A percentile compares a stretch with the other conserved stretches of the same genome.
Evolutionary conservation across 2,888 invertebrate genomes (phyloP).

Genomic region (Melieria picta): DNA sequence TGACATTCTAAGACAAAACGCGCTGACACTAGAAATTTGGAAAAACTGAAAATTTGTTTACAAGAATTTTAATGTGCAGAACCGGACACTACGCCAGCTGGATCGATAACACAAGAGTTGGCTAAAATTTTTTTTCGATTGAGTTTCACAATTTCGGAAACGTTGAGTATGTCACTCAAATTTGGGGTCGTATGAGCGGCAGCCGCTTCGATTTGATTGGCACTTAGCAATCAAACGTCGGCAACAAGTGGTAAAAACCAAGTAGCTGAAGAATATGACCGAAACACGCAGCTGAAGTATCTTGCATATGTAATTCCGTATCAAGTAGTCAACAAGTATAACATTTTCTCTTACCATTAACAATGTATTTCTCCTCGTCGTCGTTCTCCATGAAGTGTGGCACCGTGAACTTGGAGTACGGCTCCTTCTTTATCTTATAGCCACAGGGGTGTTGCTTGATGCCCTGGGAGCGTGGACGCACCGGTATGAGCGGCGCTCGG

Average conservation of each 20-base stretch:
- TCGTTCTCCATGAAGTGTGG: constrained; percentile 62
- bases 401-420: constrained; percentile 59
- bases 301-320: too few species aligned
- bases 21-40: background rate
- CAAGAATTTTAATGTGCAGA: background rate
- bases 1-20: constrained; percentile 9
- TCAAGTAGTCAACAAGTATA: too few species aligned
- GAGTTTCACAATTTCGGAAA: too few species aligned
- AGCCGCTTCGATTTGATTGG: too few species aligned
- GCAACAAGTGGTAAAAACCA: too few species aligned
- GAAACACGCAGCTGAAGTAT: too few species aligned
- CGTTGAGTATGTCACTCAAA: too few species aligned
- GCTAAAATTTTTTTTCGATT: too few species aligned
- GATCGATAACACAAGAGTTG: constrained; percentile 5
- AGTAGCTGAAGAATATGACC: too few species aligned
- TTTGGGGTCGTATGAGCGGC: too few species aligned
- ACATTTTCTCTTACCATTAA: constrained; percentile 50
- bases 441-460: constrained; percentile 71
- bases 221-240: too few species aligned
- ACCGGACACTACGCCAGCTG: background rate
- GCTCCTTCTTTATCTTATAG: constrained; percentile 65
- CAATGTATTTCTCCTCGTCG: constrained; percentile 60
- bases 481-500: constrained; percentile 74
- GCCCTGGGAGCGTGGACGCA: constrained; percentile 76
- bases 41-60: constrained; percentile 4